These are phyloP conservation scores for Rhinoptilus africanus DNA, from an alignment of 2,113 vertebrate species.

Conservation along the genomic window DNA sequence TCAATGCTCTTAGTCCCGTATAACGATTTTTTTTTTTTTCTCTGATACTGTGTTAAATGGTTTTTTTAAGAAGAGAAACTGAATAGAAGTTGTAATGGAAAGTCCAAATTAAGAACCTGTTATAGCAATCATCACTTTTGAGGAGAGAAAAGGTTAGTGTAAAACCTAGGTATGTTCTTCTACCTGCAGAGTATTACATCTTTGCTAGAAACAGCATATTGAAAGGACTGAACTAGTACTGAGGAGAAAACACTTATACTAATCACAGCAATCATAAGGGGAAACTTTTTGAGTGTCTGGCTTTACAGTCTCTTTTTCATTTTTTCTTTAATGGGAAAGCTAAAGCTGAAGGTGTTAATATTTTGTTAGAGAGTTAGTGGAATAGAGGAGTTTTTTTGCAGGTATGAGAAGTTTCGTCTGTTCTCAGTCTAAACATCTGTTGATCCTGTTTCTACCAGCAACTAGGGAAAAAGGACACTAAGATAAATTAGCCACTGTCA, in stretches of 20 bases:
- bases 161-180: neutral
- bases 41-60: neutral
- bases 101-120: neutral
- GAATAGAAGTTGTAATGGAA: neutral
- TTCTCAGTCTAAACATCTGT: neutral
- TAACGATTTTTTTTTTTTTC: neutral
- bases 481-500: neutral
- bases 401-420: neutral
- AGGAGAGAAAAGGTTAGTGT: neutral
- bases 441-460: neutral
- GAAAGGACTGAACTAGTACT: neutral
- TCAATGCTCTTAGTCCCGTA: neutral
- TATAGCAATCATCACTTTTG: neutral
- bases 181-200: no score
- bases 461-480: fast-evolving
- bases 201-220: neutral
- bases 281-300: neutral
- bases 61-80: neutral
- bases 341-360: neutral
- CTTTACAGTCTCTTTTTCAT: neutral
- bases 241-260: neutral
- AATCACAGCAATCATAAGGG: neutral
- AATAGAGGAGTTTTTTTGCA: neutral
- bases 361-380: neutral
- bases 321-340: neutral